Conservation (phyloP, 2,113 vertebrate genomes). For the Lanius ludovicianus region DNA sequence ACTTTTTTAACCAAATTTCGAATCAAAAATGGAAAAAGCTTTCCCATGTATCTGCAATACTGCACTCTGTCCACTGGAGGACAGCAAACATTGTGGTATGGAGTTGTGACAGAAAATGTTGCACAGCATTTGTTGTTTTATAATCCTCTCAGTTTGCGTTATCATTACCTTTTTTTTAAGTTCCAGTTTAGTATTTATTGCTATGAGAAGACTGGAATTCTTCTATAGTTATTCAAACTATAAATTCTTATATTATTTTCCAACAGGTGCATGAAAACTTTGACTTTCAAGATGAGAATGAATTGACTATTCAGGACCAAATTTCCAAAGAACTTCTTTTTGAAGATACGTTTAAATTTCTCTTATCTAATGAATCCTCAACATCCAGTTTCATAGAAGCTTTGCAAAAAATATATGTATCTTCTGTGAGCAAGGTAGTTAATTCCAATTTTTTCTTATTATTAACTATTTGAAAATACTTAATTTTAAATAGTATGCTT, state of each 20-base stretch:
- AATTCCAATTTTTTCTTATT: background rate
- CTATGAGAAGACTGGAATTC: background rate
- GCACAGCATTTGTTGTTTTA: background rate
- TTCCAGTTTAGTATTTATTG: background rate
- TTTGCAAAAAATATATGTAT: slow-evolving; percentile 38
- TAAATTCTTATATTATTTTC: background rate
- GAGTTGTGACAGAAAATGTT: background rate
- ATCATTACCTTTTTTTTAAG: background rate
- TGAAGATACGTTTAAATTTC: slow-evolving; percentile 85
- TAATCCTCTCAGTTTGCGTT: background rate
- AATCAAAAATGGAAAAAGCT: background rate
- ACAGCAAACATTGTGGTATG: slow-evolving; percentile 47
- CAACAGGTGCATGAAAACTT: slow-evolving; percentile 84
- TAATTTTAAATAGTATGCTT: background rate
- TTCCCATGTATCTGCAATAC: background rate
- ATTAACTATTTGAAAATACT: background rate
- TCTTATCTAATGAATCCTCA: slow-evolving; percentile 74
- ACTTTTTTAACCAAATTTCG: background rate
- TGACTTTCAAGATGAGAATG: slow-evolving; percentile 73
- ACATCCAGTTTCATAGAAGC: slow-evolving; percentile 39
- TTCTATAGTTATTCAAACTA: background rate
- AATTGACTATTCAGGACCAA: slow-evolving; percentile 76
- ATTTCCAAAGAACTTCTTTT: slow-evolving; percentile 83
- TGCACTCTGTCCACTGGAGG: slow-evolving; percentile 55
- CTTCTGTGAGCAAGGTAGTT: slow-evolving; percentile 60